A percentile compares a stretch with the other conserved stretches of the same genome.
These are phyloP conservation scores for Channa striata DNA, from an alignment of 2,797 vertebrate genomes.

Conservation along the genomic window DNA sequence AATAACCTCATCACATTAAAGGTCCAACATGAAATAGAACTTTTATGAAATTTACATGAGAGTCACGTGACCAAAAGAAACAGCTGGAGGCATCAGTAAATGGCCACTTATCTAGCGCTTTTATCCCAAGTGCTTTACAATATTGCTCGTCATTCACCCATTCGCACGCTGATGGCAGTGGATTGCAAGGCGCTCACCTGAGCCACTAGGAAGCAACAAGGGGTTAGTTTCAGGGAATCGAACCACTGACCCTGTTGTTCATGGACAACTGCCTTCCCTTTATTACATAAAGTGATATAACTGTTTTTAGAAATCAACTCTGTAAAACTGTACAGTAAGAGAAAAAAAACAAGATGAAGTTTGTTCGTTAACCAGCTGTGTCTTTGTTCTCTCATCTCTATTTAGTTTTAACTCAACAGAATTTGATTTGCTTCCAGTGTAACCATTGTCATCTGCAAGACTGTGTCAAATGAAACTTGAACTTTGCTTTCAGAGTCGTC, in stretches of 20 bases:
- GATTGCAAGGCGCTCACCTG: too few species aligned
- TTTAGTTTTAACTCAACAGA: background rate
- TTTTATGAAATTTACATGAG: background rate
- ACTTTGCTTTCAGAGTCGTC: too few species aligned
- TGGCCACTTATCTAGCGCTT: too few species aligned
- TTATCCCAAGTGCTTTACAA: too few species aligned
- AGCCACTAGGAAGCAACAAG: too few species aligned
- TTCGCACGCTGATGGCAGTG: too few species aligned
- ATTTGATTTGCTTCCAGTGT: background rate
- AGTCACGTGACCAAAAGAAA: background rate
- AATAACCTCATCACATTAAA: constrained; percentile 22
- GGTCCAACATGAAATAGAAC: constrained; percentile 8
- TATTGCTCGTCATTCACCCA: too few species aligned
- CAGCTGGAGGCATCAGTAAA: background rate
- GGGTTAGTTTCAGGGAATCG: too few species aligned
- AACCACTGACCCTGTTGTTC: too few species aligned
- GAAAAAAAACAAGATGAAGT: background rate
- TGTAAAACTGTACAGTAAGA: background rate
- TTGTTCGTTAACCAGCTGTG: background rate
- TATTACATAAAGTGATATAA: background rate
- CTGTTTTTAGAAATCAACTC: background rate
- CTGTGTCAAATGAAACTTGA: too few species aligned
- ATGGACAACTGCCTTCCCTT: too few species aligned
- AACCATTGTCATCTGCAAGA: background rate
- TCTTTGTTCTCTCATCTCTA: constrained; percentile 10